A percentile compares a stretch with the other conserved stretches of the same genome.
These are phyloP conservation scores for Sylvilagus bachmani DNA, from an alignment of 2,113 vertebrate species.

Conservation along the genomic window DNA sequence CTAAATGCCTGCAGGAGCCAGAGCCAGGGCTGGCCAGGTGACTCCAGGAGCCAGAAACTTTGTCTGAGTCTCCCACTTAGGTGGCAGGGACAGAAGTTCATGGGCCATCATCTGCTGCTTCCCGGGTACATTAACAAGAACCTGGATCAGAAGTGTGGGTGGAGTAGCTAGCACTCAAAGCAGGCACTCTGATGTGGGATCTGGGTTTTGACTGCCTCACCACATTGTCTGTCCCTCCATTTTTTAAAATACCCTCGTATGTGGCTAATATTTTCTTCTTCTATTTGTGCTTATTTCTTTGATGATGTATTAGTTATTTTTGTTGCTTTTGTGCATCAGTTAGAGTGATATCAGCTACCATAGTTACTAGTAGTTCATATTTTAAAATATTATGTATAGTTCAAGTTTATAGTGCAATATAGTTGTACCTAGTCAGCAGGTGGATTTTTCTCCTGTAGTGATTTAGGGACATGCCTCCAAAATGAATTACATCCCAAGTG, in stretches of 20 bases:
- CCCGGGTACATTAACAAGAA: no score
- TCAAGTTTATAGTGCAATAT: background rate
- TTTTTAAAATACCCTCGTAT: background rate
- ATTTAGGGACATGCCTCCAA: background rate
- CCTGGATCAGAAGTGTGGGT: no score
- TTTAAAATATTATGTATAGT: background rate
- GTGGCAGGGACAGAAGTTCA: no score
- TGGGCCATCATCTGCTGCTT: no score
- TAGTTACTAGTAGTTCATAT: background rate
- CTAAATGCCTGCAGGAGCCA: no score
- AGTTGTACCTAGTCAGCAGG: background rate
- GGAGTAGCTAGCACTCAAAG: no score
- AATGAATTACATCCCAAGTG: background rate
- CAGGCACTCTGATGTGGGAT: no score
- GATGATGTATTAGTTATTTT: background rate
- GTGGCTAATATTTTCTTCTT: slow-evolving; percentile 14
- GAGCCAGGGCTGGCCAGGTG: no score
- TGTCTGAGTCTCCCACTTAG: no score
- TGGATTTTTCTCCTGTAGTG: background rate
- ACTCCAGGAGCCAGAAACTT: no score
- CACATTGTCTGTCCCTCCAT: no score
- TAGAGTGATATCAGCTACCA: background rate
- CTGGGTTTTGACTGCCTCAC: no score
- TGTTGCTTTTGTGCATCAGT: background rate
- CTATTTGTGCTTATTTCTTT: background rate